Evolutionary conservation across 1,140 invertebrate genomes (phyloP), one percentile per base, ranked within the genome.

Genomic region (Frieseomelitta varia): DNA sequence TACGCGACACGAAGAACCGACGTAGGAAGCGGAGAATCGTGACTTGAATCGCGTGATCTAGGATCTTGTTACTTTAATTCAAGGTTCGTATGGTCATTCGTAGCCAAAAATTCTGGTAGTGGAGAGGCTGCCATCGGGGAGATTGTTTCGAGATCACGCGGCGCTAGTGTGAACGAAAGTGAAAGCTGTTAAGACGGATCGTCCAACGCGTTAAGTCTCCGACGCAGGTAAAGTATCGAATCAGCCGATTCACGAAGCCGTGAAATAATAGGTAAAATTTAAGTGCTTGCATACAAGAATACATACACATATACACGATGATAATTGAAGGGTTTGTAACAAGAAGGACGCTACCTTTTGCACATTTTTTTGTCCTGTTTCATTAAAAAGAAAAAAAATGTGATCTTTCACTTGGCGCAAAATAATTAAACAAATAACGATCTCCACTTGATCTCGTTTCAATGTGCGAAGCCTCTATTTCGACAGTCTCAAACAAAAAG

Each of bases 111-210:
- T 82, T 47, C 8, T 56, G 15, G 24, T 24, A 0, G 47, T 19
- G 30, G 21, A 17, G 71, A 51, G 71, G 27, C 71, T 39, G 53
- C 39, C 51, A 21, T 76, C 72, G 51, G n/a, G 14, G 24, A 76
- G 80, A 76, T 76, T 34, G 80, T 67, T 81, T 78, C 53, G 55
- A 56, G 58, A 81, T 77, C 72, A 61, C 51, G 69, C 82, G 51
- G 68, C 65, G 58, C 39, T 72, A 39, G 58, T 69, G 63, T 53
- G 63, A 76, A 87, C 85, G 85, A 90, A 90, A 90, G 88, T 90
- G 88, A 90, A 90, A 90, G 88, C 87, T 86, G 77, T 55, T 63
- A 69, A 58, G 80, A 81, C 68, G 67, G 77, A 83, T 83, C 85
- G 85, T 74, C 69, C 30, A 58, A 80, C 30, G 51, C 63, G 74